Percentiles rank a stretch among this genome's conserved stretches.
phyloP scores from a whole-genome alignment of 1,140 invertebrate genomes.

The Telenomus remus region DNA sequence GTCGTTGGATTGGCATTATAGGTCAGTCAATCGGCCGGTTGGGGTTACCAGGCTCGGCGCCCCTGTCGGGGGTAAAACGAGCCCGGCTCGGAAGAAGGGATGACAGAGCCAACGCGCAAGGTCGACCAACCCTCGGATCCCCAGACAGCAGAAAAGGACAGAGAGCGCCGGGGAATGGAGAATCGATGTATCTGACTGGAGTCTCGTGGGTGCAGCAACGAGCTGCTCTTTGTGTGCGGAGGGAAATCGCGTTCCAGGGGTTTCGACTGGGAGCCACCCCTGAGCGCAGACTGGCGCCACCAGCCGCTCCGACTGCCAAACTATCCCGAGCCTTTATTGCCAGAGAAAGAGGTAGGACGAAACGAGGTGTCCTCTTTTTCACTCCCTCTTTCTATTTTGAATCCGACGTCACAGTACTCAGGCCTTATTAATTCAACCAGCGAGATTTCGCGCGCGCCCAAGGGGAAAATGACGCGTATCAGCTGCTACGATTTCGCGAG shows the following conservation, averaged over 20 bases:
- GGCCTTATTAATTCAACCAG: constrained; percentile 56
- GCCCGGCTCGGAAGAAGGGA: constrained; percentile 61
- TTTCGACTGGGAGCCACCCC: constrained; percentile 39
- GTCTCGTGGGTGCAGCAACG: constrained; percentile 14
- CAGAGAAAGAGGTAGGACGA: constrained; percentile 2
- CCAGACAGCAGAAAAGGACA: constrained; percentile 21
- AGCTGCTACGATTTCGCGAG: constrained; percentile 17
- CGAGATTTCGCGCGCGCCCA: constrained; percentile 34
- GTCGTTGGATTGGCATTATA: constrained; percentile 34
- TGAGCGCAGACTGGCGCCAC: constrained; percentile 64
- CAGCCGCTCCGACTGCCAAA: constrained; percentile 59
- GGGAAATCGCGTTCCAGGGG: constrained; percentile 40
- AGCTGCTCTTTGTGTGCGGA: constrained; percentile 35
- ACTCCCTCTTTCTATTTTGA: constrained; percentile 26
- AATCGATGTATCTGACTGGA: constrained; percentile 46
- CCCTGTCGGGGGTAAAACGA: constrained; percentile 51
- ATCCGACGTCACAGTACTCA: constrained; percentile 40
- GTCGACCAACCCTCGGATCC: constrained; percentile 65
- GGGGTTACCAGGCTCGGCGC: constrained; percentile 49
- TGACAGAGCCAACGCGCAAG: constrained; percentile 69
- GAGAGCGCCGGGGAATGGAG: constrained; percentile 23
- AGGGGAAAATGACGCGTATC: constrained; percentile 14
- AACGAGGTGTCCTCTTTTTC: constrained; percentile 4
- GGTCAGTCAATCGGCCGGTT: constrained; percentile 26
- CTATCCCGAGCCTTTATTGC: constrained; percentile 51